Base-by-base conservation (phyloP, 2,113 vertebrate species). In the Chloropsis hardwickii region DNA sequence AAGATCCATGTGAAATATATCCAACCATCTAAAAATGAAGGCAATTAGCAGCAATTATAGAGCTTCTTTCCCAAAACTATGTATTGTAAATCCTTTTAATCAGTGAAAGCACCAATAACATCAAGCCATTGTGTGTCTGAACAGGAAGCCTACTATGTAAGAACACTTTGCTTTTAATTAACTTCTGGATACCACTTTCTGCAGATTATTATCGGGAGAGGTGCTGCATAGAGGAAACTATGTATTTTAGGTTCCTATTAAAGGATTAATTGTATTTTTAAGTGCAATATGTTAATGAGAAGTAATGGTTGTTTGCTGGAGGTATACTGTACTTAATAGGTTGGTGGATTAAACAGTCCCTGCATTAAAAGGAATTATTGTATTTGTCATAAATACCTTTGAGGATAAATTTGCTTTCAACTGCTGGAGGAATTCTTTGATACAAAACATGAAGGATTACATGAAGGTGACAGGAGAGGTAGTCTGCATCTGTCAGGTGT, bases 401-500 rank as follows among this genome's bases (percentile, higher is more conserved):
- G 95, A 97, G 98, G 97, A 96, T 96, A 94, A 96, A 97, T 97
- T 95, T 96, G 91, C 95, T 95, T 97, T 97, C 95, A 93, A 93
- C 97, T 96, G 94, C 20, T 72, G 94, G 95, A 96, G 77, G 95
- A 95, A 83, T 97, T 96, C 98, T 98, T 98, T 98, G 97, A 97
- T 97, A 95, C 27, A 62, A 95, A 97, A 95, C 97, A 92, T 97
- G 96, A 98, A 97, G 97, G 95, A 98, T 98, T 97, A 97, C 97
- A 79, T 15, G 78, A 91, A 96, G 97, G 97, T 97, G 95, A 97
- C 86, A 97, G 97, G 97, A 95, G 67, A 97, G 88, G 95, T 96
- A 96, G 97, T 86, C 94, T 58, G 93, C 98, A 98, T 98, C 97
- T 98, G 98, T 97, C 98, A 98, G 98, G 98, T 98, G 98, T 96